Base-by-base conservation (phyloP, 2,797 vertebrate species). In the Pelochelys cantorii region DNA sequence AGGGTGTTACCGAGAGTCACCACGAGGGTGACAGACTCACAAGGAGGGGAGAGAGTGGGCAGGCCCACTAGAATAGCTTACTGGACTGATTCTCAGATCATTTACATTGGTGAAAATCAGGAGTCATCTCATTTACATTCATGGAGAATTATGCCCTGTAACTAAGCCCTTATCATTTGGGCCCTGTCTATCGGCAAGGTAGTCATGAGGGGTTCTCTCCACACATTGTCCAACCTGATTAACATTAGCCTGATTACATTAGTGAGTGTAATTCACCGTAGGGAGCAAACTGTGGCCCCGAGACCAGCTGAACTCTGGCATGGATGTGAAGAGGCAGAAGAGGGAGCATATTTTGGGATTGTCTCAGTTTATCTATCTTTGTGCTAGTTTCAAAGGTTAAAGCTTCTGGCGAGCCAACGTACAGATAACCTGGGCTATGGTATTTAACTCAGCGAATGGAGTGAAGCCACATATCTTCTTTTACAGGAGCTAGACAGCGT, bases 71-170 rank as follows among this genome's bases (percentile, higher is more conserved):
- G 27, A 52, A 27, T 52, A 25, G 42, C 74, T 77, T 77, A 14
- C 25, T 48, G 42, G 42, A 25, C 74, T 77, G 74, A 77, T 77
- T 77, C 42, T 48, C 42, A 77, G 27, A 77, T 48, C 74, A 52
- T 23, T 77, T 29, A 77, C 25, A 48, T 13, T 29, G 74, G 74
- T 77, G 13, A 52, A 48, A 77, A 77, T 77, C 13, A 27, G 22
- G 3, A 23, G 1, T 15, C 11, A 2, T 5, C 0, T 4, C 4
- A 22, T 65, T 83, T 86, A 71, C 7, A 80, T 57, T 3, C n/a
- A 52, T 53, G 37, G 37, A 22, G 34, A 23, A 1, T 0, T 1
- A 57, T 55, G 52, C 55, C 79, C 7, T 52, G 14, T 77, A 52
- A 52, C 7, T 29, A 25, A 77, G 23, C 25, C 11, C 34, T 23